Percentiles rank a stretch among this genome's conserved stretches.
Evolutionary conservation across 2,888 invertebrate genomes (phyloP).

Genomic region (Prostheceraeus crozeri): DNA sequence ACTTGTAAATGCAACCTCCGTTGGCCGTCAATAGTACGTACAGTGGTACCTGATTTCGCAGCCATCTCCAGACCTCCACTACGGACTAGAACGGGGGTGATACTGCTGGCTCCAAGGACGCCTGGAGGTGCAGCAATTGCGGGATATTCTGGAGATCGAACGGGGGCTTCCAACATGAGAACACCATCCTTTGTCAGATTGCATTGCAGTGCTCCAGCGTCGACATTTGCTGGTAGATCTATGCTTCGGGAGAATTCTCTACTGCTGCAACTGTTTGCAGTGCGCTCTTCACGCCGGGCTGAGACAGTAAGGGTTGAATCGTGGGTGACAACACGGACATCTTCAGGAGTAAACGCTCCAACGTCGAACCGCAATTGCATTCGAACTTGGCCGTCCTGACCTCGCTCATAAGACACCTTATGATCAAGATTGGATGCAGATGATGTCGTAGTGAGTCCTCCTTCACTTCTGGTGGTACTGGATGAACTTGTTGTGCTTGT

Average conservation of each 20-base stretch:
- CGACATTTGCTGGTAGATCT: constrained; percentile 48
- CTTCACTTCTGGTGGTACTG: too few relatives aligned
- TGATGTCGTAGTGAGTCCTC: too few relatives aligned
- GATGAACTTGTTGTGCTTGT: background rate
- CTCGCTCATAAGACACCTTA: background rate
- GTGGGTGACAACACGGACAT: constrained; percentile 50
- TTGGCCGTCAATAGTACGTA: constrained; percentile 50
- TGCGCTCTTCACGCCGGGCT: constrained; percentile 47
- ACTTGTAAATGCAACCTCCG: constrained; percentile 47
- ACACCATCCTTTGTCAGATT: constrained; percentile 50
- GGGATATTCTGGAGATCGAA: constrained; percentile 28
- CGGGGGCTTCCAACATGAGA: constrained; percentile 48
- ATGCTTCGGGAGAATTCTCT: constrained; percentile 49
- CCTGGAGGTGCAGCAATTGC: background rate
- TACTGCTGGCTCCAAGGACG: background rate
- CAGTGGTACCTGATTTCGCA: constrained; percentile 43
- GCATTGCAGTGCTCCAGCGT: constrained; percentile 48
- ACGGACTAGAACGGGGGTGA: background rate
- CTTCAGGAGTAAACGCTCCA: constrained; percentile 49
- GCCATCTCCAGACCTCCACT: constrained; percentile 5
- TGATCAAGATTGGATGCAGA: too few relatives aligned
- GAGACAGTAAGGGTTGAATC: constrained; percentile 48
- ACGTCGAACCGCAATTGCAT: constrained; percentile 51
- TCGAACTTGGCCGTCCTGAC: background rate
- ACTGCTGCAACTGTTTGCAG: constrained; percentile 44